Evolutionary conservation across 2,888 invertebrate species (phyloP), one percentile per base, ranked within the genome.

Genomic region (Cryptus armator): DNA sequence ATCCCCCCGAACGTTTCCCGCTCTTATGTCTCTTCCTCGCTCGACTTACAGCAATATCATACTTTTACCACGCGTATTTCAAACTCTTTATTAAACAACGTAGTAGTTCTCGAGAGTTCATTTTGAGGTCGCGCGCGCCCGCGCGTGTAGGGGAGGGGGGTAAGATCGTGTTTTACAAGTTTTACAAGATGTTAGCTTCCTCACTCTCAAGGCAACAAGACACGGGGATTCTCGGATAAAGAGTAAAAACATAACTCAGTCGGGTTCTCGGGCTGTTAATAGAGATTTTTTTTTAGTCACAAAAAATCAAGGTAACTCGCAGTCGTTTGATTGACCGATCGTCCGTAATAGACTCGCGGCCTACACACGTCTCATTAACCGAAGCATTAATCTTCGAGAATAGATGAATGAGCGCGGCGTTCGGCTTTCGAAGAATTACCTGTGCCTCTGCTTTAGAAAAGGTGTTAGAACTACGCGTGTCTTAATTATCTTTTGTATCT

Each of bases 1-100:
- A 67, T 76, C 19, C 7, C 68, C 16, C 16, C 43, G 10, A 37
- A 37, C 37, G 37, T 46, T 43, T 71, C 46, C 3, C 12, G 0
- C n/a, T 10, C 48, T 51, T 48, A 44, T 37, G 29, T 43, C 24
- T 24, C 48, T 10, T 24, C 29, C 68, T 66, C 77, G 3, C 46
- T 44, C 74, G 77, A 44, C 71, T 81, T 75, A 79, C 85, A 76
- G 48, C 82, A 71, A 76, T 79, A 82, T 82, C 75, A 72, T 82
- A 76, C 79, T 75, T 85, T 82, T 80, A 53, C 64, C 66, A 76
- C 71, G 56, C 82, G 79, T 71, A 75, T 85, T 64, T 82, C 79
- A 72, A 85, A 81, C 79, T 85, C 79, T 82, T 82, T 85, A 85
- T 85, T 82, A 82, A 85, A 85, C 82, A 79, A 79, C 79, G 56